Base-by-base conservation (phyloP, 1,140 invertebrate species). In the Bemisia tabaci region DNA sequence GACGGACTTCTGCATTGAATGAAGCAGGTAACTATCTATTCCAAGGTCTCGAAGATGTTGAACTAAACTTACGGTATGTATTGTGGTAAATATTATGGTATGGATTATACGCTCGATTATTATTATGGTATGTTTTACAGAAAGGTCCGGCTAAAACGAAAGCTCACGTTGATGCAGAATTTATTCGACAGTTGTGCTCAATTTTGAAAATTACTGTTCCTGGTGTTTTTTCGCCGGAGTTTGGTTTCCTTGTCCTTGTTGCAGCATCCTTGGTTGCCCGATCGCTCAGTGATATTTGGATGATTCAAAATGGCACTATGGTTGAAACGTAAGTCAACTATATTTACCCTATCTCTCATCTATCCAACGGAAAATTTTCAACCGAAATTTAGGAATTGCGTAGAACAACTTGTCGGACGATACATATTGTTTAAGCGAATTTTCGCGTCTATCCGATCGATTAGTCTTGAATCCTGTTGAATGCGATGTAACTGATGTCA, bases 231-330 rank as follows among this genome's bases (percentile, higher is more conserved):
- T 83, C 84, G 21, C 77, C 84, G 59, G 91, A 96, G 81, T 80
- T 84, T 67, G 90, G 87, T 60, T 92, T 91, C 69, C 79, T 96
- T 73, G 68, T 85, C 1, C 73, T 97, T 11, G 89, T 98, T 59
- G 94, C 94, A 5, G 71, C 77, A 11, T 86, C 91, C 25, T 79
- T 99, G 11, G 81, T 97, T 12, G 84, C 89, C 2, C 83, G 95
- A 74, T 97, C 95, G 0, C 82, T 95, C 25, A 97, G 94, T 75
- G 96, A 99, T 80, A 84, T 99, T 62, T 98, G 94, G 94, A 88
- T 98, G 81, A 98, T 99, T 70, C 88, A 92, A 72, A 92, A 92
- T 77, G 88, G 88, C 21, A 98, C 95, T 1, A 82, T 90, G 65
- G 88, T 98, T 72, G 95, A 98, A 83, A 92, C 88, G 90, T 92